Conservation (phyloP, 1,140 invertebrate species). For the Drepana arcuata region DNA sequence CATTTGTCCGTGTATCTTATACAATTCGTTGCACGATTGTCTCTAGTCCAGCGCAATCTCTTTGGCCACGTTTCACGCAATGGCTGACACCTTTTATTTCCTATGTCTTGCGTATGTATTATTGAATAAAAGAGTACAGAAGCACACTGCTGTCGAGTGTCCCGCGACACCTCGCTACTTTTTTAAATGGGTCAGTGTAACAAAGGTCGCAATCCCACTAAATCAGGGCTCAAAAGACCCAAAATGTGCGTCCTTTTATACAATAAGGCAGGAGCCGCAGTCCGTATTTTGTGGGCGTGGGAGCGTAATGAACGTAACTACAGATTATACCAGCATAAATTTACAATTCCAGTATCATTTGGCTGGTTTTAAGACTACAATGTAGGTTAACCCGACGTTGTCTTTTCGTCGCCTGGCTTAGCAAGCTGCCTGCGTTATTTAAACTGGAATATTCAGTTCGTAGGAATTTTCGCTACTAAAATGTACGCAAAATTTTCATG, state of each 20-base stretch:
- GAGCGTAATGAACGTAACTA: slow-evolving; percentile 17
- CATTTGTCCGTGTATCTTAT: no score
- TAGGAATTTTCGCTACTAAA: slow-evolving; percentile 7
- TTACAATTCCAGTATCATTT: slow-evolving; percentile 16
- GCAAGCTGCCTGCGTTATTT: slow-evolving; percentile 4
- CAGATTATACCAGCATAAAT: slow-evolving; percentile 23
- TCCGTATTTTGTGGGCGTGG: slow-evolving; percentile 4
- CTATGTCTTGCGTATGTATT: no score
- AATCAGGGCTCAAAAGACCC: slow-evolving; percentile 13
- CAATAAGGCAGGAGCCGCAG: slow-evolving; percentile 11
- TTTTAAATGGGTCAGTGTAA: slow-evolving; percentile 10
- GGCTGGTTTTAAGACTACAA: slow-evolving; percentile 7
- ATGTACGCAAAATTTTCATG: slow-evolving; percentile 2
- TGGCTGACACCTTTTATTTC: no score
- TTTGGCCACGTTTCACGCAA: not conserved
- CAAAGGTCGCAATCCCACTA: slow-evolving; percentile 13
- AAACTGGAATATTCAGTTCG: no score
- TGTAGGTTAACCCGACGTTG: slow-evolving; percentile 8
- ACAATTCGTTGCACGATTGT: no score
- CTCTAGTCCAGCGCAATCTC: no score
- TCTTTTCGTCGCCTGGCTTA: slow-evolving; percentile 11
- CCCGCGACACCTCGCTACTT: no score
- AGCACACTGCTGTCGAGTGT: no score
- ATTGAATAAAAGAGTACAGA: no score
- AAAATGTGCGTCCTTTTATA: slow-evolving; percentile 17